Base-by-base conservation (phyloP, 2,113 vertebrate genomes). In the Phocoena sinus region DNA sequence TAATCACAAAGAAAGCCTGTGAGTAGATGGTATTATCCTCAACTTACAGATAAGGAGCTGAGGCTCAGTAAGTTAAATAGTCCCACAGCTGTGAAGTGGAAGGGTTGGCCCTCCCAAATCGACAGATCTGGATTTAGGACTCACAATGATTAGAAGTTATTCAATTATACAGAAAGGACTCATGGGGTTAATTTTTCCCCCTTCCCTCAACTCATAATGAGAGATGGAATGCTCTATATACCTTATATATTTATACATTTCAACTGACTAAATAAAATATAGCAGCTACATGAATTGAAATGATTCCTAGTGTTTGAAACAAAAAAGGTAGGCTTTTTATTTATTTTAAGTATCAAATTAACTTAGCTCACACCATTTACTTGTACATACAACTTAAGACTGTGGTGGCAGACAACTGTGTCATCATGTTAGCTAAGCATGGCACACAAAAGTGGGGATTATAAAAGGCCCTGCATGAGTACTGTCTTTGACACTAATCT, bases 141-240 rank as follows among this genome's bases (percentile, higher is more conserved):
- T 76, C 44, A 25, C 15, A 18, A 76, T 10, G 26, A 9, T 76
- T 76, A 26, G 47, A 76, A 47, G 26, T 18, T 76, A 56, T n/a
- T 79, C 50, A 74, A 11, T 92, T 62, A 74, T 63, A 63, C 2
- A 50, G 25, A 92, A 74, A 33, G 1, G 5, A 28, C 8, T 31
- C 11, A 23, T 50, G 21, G 15, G 21, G 0, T 71, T 31, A 0
- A 0, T 53, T n/a, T 53, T 2, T 0, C 11, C 12, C 38, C 11
- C 18, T 84, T 63, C 0, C 0, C n/a, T 73, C 44, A 91, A 38
- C 74, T 56, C 62, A 25, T 80, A 17, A 65, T 50, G n/a, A 36
- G 18, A 76, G 41, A 85, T 38, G 36, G 26, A 38, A 41, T 44
- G 8, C 70, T 91, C 15, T 56, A n/a, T n/a, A 47, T 47, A 47